These are phyloP conservation scores for Nasonia oneida DNA, from an alignment of 2,888 invertebrate species.

Conservation along the genomic window DNA sequence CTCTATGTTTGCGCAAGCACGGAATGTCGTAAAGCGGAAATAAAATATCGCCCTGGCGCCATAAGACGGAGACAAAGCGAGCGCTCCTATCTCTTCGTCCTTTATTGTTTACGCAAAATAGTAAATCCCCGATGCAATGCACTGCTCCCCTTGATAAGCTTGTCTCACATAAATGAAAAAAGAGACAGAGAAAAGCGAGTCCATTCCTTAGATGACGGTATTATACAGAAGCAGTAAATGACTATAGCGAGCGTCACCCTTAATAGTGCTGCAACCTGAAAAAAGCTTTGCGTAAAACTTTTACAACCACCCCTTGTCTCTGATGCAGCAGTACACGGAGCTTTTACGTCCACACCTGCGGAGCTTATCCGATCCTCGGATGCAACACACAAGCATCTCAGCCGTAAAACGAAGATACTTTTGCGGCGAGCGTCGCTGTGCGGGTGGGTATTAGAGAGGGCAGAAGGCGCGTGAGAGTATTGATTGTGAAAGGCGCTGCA, in stretches of 20 bases:
- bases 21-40: neutral
- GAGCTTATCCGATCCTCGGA: constrained; percentile 33
- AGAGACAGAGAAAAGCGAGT: neutral
- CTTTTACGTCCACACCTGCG: constrained; percentile 22
- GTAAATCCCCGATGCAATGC: constrained; percentile 3
- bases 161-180: constrained; percentile 12
- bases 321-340: neutral
- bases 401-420: constrained; percentile 39
- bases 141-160: constrained; percentile 9
- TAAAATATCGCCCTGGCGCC: neutral
- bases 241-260: constrained; percentile 41
- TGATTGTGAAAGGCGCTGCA: constrained; percentile 40
- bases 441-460: neutral
- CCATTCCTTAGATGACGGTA: constrained; percentile 6
- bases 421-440: neutral
- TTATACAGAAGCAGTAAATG: constrained; percentile 34
- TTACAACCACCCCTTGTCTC: constrained; percentile 17
- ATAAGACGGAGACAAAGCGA: no score
- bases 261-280: constrained; percentile 37
- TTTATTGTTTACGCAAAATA: neutral
- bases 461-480: constrained; percentile 21
- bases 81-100: neutral
- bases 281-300: constrained; percentile 51
- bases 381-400: constrained; percentile 12
- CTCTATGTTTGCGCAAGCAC: neutral